Base-by-base conservation (phyloP, 1,140 invertebrate genomes). In the Drosophila arawakana region DNA sequence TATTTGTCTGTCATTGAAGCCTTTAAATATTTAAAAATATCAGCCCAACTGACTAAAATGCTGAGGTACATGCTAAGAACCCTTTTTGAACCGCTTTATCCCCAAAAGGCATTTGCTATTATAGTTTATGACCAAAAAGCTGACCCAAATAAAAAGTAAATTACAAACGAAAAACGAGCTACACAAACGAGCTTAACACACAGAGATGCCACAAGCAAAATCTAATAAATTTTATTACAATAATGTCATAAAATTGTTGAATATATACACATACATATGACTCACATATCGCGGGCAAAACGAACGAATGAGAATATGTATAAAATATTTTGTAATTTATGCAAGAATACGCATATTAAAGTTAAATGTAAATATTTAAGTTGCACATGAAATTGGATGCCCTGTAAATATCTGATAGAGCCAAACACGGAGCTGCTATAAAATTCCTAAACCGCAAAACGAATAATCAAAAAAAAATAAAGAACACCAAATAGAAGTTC, bases 341-440 rank as follows among this genome's bases (percentile, higher is more conserved):
- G 82, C 76, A 65, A 85, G 82, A 73, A 82, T 88, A 72, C 79
- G 82, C 79, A 85, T 85, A 85, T 86, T 85, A 82, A 85, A 85
- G 82, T 85, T 54, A 71, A 78, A 85, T 88, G 82, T 88, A 85
- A 85, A 85, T 88, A 85, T 85, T 88, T 88, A 88, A 85, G 79
- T 88, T 85, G 72, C 68, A 81, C 81, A 86, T 82, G 79, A 78
- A 86, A 85, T 81, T 76, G 78, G 61, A 78, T 73, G 68, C 81
- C 74, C 83, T 85, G 82, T 68, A 73, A 76, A 77, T 82, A 76
- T 82, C 82, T 63, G 83, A 85, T 88, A 79, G 79, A 82, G 83
- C 55, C 63, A 37, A 76, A 59, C 25, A n/a, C 44, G 35, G 30
- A 39, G 10, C n/a, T 44, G 66, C 70, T 81, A 86, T 85, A 85